Evolutionary conservation across 2,113 vertebrate species (phyloP), one percentile per base, ranked within the genome.

Genomic region (Callopanchax toddi): DNA sequence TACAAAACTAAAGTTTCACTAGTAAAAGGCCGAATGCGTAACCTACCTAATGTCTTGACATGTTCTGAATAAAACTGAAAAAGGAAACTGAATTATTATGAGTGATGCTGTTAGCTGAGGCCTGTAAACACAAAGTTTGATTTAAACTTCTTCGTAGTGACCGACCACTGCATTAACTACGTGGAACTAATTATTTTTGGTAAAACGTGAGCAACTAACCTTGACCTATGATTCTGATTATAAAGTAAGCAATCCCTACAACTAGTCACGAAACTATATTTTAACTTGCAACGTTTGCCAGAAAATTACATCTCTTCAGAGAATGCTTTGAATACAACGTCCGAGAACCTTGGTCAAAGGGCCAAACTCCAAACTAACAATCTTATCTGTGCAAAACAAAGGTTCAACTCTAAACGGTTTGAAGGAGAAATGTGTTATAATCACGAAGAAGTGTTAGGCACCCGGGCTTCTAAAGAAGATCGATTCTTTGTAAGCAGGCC

Each of bases 401-500:
- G 6, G 8, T 8, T 18, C 6, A 34, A 5, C 12, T 6, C 8
- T 3, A 15, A n/a, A 36, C 10, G 17, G 8, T 0, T 2, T 5
- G 17, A 21, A 7, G 26, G n/a, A 21, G 16, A 25, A 2, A 25
- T 2, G 55, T 15, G 45, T 23, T 71, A 34, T 48, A n/a, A n/a
- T 36, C 13, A 1, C 51, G 42, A 22, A 42, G 37, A 54, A 52
- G 63, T 66, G 64, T 29, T 56, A 22, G 23, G 1, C 1, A 26
- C 16, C 17, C 15, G 22, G 40, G 43, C 45, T 65, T 22, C 29
- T 32, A 32, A 23, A 66, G 49, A 43, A 57, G 60, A 82, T 76
- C 55, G 71, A 80, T 71, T 46, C 52, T 67, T 29, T 61, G 18
- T 39, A 34, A 60, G 36, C 29, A 80, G 79, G 75, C 74, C 73